Evolutionary conservation across 2,797 vertebrate species (phyloP).

Genomic region (Dipus sagitta): DNA sequence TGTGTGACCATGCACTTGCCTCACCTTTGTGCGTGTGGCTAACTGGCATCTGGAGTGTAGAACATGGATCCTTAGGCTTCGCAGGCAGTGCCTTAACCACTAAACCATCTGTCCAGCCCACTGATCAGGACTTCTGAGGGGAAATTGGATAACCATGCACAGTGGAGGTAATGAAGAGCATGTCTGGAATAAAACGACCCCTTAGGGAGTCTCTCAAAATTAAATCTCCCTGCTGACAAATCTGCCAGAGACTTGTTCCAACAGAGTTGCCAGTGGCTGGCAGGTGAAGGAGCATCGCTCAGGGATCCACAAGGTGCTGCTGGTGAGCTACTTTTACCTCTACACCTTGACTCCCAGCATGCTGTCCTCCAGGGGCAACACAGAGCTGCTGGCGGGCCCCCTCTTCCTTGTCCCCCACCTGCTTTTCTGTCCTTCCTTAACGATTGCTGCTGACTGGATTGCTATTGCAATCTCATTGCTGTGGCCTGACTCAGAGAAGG

Average conservation of each 20-base stretch:
- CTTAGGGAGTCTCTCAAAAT: not conserved
- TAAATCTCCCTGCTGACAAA: not conserved
- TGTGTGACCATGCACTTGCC: too few relatives aligned
- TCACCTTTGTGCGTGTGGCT: too few relatives aligned
- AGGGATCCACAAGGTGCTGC: not conserved
- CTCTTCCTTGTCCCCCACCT: not conserved
- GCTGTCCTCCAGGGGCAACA: too few relatives aligned
- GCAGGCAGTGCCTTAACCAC: too few relatives aligned
- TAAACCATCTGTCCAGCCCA: too few relatives aligned
- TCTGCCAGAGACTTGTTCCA: conserved; percentile 9
- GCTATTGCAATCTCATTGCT: not conserved
- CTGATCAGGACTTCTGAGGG: not conserved
- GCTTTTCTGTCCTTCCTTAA: not conserved
- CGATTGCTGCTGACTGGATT: not conserved
- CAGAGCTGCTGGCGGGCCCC: not conserved
- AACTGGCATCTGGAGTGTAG: too few relatives aligned
- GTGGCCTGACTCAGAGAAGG: not conserved
- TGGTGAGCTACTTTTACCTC: not conserved
- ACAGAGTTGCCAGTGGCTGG: not conserved
- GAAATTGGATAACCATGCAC: not conserved
- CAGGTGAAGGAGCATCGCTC: not conserved
- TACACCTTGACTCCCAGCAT: accelerated
- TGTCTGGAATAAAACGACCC: not conserved
- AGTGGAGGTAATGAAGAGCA: not conserved
- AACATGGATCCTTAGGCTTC: too few relatives aligned